Percentiles rank a stretch among this genome's conserved stretches.
Evolutionary conservation across 2,113 vertebrate species (phyloP).

Genomic region (Columba livia): DNA sequence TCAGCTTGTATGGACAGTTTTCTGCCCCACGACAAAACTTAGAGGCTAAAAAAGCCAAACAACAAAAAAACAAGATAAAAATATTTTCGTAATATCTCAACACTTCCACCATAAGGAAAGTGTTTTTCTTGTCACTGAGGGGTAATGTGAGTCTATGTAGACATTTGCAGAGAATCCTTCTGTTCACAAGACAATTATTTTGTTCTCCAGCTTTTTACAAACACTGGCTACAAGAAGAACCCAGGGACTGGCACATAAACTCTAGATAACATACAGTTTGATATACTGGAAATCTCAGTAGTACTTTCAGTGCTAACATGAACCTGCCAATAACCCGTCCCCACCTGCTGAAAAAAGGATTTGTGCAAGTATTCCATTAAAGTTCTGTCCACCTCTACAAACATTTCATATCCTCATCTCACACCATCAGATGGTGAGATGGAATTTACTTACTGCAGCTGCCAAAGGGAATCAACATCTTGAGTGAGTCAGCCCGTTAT

Average conservation of each 20-base stretch:
- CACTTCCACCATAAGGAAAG: not conserved
- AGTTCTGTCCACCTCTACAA: not conserved
- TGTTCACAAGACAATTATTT: not conserved
- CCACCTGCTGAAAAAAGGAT: not conserved
- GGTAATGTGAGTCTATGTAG: not conserved
- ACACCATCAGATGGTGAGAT: not conserved
- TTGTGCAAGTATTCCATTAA: not conserved
- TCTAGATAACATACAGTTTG: accelerated
- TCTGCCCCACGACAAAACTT: not conserved
- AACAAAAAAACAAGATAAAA: not conserved
- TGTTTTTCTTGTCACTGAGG: not conserved
- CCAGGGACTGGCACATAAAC: accelerated
- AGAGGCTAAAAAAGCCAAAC: not conserved
- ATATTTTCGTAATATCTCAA: not conserved
- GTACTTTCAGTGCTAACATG: not conserved
- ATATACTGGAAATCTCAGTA: not conserved
- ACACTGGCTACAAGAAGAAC: not conserved
- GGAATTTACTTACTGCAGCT: not conserved
- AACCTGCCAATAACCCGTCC: not conserved
- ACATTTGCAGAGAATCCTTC: not conserved
- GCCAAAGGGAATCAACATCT: not conserved
- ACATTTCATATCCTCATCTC: not conserved
- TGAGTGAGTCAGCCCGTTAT: not conserved
- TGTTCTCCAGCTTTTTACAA: not conserved
- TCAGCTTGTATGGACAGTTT: not conserved